Conservation (phyloP, 1,140 invertebrate genomes). For the Heliothis subflexa region DNA sequence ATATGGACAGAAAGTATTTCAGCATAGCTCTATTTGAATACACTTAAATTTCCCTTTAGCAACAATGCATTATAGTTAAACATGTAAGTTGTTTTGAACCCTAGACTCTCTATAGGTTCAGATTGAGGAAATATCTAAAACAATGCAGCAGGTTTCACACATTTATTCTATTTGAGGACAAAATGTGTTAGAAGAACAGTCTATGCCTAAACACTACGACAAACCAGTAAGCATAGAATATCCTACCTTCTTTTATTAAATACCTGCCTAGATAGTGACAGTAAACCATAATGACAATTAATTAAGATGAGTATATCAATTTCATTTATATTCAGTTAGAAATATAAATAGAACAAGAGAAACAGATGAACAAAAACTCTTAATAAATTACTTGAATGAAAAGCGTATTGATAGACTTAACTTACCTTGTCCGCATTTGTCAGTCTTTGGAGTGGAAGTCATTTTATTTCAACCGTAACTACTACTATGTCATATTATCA, state of each 20-base stretch:
- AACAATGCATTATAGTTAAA: neutral
- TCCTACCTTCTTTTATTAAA: neutral
- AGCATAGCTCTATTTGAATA: neutral
- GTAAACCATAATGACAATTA: neutral
- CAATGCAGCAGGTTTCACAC: neutral
- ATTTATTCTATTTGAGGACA: constrained; percentile 20
- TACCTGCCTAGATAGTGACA: neutral
- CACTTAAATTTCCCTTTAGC: neutral
- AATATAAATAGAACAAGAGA: constrained; percentile 43
- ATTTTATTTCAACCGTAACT: constrained; percentile 68
- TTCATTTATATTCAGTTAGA: neutral
- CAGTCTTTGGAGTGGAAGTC: constrained; percentile 84
- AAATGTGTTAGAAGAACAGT: neutral
- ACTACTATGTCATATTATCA: constrained; percentile 78
- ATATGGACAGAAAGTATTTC: too few relatives aligned
- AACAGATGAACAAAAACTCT: constrained; percentile 26
- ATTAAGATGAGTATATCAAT: neutral
- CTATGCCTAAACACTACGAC: neutral
- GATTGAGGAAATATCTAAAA: neutral
- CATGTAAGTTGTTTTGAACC: neutral
- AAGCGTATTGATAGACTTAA: constrained; percentile 62
- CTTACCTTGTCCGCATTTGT: constrained; percentile 83
- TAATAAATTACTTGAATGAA: constrained; percentile 54
- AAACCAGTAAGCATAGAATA: constrained; percentile 2
- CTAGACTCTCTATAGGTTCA: neutral